A percentile compares a stretch with the other conserved stretches of the same genome.
Conservation (phyloP, 2,113 vertebrate genomes). For the Cygnus buccinator region DNA sequence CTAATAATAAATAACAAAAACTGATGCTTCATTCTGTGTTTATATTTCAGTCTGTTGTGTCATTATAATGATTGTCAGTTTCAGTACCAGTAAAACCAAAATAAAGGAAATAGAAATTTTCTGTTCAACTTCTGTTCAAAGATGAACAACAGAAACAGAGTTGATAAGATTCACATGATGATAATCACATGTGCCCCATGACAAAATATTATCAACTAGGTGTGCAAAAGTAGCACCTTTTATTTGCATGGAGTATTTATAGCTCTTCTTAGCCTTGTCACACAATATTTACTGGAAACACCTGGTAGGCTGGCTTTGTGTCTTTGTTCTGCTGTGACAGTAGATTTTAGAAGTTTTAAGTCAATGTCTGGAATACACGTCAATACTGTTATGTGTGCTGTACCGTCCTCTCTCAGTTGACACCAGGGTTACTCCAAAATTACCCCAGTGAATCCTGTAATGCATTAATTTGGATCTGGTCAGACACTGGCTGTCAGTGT, state of each 20-base stretch:
- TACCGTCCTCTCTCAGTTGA: rapidly evolving
- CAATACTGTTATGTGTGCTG: background rate
- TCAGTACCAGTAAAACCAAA: background rate
- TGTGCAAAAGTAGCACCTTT: background rate
- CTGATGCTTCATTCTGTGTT: background rate
- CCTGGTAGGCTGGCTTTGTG: background rate
- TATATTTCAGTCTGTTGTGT: background rate
- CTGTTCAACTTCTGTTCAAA: background rate
- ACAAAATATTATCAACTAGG: background rate
- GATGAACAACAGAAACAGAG: background rate
- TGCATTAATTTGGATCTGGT: background rate
- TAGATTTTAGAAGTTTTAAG: background rate
- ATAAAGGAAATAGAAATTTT: background rate
- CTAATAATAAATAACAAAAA: background rate
- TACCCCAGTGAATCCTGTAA: background rate
- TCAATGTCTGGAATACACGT: background rate
- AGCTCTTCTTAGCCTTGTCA: background rate
- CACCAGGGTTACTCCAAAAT: background rate
- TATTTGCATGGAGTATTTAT: background rate
- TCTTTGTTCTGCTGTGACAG: background rate
- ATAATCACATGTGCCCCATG: rapidly evolving
- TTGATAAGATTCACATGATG: background rate
- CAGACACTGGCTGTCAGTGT: background rate
- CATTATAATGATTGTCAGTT: background rate
- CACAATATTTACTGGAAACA: background rate